Evolutionary conservation across 2,113 vertebrate species (phyloP).

Genomic region (Gymnocephalus cernua): DNA sequence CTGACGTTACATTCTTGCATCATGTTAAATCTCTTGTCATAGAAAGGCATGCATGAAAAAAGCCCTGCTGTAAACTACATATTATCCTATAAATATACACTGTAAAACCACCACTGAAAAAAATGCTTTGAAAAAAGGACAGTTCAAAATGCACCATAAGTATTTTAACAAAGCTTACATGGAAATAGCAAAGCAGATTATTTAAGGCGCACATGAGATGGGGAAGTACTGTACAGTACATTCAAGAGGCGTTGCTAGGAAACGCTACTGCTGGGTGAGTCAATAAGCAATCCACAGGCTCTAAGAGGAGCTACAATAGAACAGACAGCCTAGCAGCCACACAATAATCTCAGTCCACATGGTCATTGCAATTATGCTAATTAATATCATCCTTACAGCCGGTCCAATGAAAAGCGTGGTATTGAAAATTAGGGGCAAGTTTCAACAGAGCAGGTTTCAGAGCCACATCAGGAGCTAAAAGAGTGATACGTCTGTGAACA

Average conservation of each 20-base stretch:
- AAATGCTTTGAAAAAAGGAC: constrained; percentile 1
- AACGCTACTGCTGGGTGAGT: constrained; percentile 80
- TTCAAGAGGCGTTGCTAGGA: constrained; percentile 83
- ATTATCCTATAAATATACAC: constrained; percentile 21
- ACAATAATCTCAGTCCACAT: constrained; percentile 78
- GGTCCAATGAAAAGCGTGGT: constrained; percentile 46
- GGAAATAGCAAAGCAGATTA: constrained; percentile 76
- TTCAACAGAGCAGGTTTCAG: constrained; percentile 2
- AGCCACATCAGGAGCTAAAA: constrained; percentile 7
- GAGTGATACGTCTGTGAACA: constrained; percentile 10
- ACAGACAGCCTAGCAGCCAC: constrained; percentile 68
- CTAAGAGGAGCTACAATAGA: constrained; percentile 77
- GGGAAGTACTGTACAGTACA: constrained; percentile 78
- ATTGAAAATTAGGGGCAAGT: constrained; percentile 31
- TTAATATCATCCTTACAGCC: constrained; percentile 78
- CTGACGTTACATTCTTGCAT: constrained; percentile 28
- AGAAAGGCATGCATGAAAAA: constrained; percentile 23
- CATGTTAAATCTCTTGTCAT: constrained; percentile 36
- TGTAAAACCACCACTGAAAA: constrained; percentile 18
- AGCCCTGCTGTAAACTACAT: constrained; percentile 27
- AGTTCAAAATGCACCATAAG: constrained; percentile 74
- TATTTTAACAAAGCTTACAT: constrained; percentile 82
- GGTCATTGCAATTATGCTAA: constrained; percentile 82
- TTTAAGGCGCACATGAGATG: constrained; percentile 81
- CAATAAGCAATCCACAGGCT: constrained; percentile 77